Conservation (phyloP, 2,113 vertebrate genomes). For the Apteryx mantelli region DNA sequence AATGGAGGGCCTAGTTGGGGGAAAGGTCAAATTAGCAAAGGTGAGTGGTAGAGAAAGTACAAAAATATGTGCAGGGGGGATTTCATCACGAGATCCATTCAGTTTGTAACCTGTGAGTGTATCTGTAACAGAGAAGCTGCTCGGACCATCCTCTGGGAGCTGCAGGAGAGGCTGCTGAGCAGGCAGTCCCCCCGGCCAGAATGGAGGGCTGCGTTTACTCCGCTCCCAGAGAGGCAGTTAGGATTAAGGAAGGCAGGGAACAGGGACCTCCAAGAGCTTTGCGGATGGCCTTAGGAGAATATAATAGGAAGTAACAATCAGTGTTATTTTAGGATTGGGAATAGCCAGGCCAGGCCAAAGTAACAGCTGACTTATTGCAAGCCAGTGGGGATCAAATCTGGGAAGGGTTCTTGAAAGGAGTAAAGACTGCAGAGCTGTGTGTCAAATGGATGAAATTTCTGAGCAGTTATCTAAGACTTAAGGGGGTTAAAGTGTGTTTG, state of each 20-base stretch:
- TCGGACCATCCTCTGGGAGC: background rate
- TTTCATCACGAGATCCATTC: background rate
- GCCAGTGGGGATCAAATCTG: background rate
- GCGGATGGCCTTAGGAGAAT: background rate
- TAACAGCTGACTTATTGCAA: background rate
- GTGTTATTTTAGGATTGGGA: background rate
- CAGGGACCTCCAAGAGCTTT: background rate
- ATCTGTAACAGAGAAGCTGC: background rate
- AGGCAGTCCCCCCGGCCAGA: background rate
- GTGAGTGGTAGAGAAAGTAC: background rate
- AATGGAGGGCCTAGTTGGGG: background rate
- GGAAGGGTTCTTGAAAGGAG: background rate
- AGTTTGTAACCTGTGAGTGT: background rate
- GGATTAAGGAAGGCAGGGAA: background rate
- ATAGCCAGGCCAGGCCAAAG: background rate
- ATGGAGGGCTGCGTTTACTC: accelerated
- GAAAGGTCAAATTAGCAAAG: background rate
- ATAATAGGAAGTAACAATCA: accelerated
- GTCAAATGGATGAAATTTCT: background rate
- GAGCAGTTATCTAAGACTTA: background rate
- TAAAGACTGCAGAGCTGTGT: background rate
- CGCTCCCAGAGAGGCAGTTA: background rate
- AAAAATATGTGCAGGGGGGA: background rate
- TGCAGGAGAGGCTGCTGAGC: background rate
- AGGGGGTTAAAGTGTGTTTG: background rate